Base-by-base conservation (phyloP, 2,888 invertebrate genomes). In the Andrena dorsata region DNA sequence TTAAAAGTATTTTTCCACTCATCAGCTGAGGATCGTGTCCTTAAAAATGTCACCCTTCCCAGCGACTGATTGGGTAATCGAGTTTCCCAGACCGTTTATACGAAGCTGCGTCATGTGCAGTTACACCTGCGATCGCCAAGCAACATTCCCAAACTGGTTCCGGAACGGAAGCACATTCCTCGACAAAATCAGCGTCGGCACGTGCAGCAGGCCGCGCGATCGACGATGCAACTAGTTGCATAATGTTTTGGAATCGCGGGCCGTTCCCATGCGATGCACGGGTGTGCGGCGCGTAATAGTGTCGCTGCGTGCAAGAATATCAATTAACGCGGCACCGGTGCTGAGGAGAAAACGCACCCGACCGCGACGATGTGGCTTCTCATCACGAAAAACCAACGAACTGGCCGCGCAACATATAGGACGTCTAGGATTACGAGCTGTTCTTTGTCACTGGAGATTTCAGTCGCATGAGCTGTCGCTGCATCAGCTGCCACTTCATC, bases 251-350 rank as follows among this genome's bases (percentile, higher is more conserved):
- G 73, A 51, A 23, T 70, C 53, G 53, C 30, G 47, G 13, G 32
- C 35, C 26, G 56, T 73, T 56, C 73, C 8, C 70, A 71, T 69
- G 35, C 32, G 2, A 23, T 2, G 10, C 58, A 41, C 47, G 28
- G 32, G 6, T 16, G 8, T 7, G 30, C n/a, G 51, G 16, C 30
- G 64, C 58, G 73, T 64, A 60, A 71, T 30, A 32, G 41, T 35
- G n/a, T 51, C 49, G 47, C 56, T 16, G 71, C 66, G 32, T 53
- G 61, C 26, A 20, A 23, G 80, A 80, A 77, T 80, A 80, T 68
- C 64, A 80, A 77, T 80, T 77, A 78, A 76, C 41, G 49, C 49
- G 10, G 13, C 16, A 4, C 28, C 0, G 32, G 47, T 20, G 10
- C n/a, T 28, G 20, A 60, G 5, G 72, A 74, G 80, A 76, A 80